Evolutionary conservation across 2,113 vertebrate genomes (phyloP).

Genomic region (Spea bombifrons): DNA sequence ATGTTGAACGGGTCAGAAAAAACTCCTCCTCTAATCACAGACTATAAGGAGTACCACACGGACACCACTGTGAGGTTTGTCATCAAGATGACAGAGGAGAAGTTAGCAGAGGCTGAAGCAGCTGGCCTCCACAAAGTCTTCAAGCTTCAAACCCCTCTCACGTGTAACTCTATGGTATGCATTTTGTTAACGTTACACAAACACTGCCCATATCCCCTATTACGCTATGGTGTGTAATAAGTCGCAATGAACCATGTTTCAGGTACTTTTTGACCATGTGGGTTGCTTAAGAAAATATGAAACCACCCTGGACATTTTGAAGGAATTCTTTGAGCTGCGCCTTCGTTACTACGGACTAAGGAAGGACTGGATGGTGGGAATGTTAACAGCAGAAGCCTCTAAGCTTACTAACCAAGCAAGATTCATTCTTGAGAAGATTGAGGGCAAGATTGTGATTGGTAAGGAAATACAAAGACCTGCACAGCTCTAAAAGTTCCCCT

Average conservation of each 20-base stretch:
- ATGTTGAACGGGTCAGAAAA: slow-evolving; percentile 96
- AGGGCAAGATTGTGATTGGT: slow-evolving; percentile 93
- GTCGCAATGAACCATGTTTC: not conserved
- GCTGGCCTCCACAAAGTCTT: slow-evolving; percentile 93
- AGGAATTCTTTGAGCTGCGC: slow-evolving; percentile 88
- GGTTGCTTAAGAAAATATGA: slow-evolving; percentile 94
- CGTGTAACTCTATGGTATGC: slow-evolving; percentile 93
- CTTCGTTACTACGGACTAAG: slow-evolving; percentile 86
- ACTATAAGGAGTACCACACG: slow-evolving; percentile 96
- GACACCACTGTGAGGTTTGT: slow-evolving; percentile 91
- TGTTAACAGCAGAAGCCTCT: slow-evolving; percentile 84
- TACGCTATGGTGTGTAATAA: too few species aligned
- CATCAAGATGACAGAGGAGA: slow-evolving; percentile 85
- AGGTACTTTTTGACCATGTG: slow-evolving; percentile 95
- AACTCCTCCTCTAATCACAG: slow-evolving; percentile 84
- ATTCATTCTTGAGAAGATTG: slow-evolving; percentile 97
- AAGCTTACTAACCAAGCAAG: slow-evolving; percentile 94
- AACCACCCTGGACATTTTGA: slow-evolving; percentile 80
- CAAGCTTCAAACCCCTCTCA: slow-evolving; percentile 86
- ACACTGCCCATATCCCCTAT: too few species aligned
- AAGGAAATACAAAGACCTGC: not conserved
- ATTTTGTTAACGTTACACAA: not conserved
- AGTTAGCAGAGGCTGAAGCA: slow-evolving; percentile 77
- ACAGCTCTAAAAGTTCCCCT: not conserved
- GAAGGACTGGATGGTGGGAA: slow-evolving; percentile 91